Evolutionary conservation across 23 tunicate species (phyloP).

Genomic region (Oikopleura vanhoeffeni): DNA sequence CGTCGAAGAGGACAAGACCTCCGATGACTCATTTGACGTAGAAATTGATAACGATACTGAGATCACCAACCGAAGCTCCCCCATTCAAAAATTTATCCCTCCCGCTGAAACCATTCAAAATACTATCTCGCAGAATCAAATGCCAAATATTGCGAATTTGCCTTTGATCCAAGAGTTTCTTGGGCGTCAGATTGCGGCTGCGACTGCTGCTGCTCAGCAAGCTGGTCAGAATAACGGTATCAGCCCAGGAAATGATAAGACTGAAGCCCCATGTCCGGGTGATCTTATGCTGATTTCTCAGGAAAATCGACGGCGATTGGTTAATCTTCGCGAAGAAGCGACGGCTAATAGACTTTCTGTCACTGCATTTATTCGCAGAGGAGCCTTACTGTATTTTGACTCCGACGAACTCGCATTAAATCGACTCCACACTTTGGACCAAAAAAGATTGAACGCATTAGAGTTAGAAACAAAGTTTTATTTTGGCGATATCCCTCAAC

Average conservation of each 20-base stretch:
- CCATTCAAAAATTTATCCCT: not conserved
- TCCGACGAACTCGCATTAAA: not conserved
- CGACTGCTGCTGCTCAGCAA: not conserved
- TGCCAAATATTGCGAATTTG: not conserved
- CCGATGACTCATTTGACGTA: not conserved
- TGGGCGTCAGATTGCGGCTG: not conserved
- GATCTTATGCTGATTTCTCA: constrained; percentile 11
- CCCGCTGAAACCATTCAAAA: too few relatives aligned
- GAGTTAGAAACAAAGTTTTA: constrained; percentile 1
- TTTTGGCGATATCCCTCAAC: constrained; percentile 7
- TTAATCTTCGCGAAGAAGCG: constrained; percentile 10
- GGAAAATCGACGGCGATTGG: constrained; percentile 7
- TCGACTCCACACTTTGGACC: constrained; percentile 2
- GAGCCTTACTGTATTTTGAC: not conserved
- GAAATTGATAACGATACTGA: not conserved
- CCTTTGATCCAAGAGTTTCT: not conserved
- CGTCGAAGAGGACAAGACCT: not conserved
- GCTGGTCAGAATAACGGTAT: not conserved
- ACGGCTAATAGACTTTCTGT: not conserved
- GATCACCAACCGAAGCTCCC: not conserved
- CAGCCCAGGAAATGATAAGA: not conserved
- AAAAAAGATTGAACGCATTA: not conserved
- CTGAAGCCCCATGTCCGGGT: not conserved
- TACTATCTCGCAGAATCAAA: not conserved
- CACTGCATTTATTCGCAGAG: constrained; percentile 7